A percentile compares a stretch with the other conserved stretches of the same genome.
These are phyloP conservation scores for Drosophila greeni DNA, from an alignment of 2,888 invertebrate species.

Conservation along the genomic window DNA sequence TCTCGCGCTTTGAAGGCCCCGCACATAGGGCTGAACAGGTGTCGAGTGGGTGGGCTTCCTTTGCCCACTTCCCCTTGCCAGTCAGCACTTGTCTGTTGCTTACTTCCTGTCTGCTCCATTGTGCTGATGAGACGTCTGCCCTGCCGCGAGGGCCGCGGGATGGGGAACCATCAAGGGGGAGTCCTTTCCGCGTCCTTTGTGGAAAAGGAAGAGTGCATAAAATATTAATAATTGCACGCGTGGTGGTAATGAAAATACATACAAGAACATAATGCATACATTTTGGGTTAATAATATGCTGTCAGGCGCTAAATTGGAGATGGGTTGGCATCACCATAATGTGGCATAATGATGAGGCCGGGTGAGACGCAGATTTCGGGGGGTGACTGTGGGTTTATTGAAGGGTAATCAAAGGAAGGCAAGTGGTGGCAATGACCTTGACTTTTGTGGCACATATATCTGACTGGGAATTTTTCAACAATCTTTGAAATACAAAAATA, in stretches of 20 bases:
- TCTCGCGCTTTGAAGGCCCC: slow-evolving; percentile 27
- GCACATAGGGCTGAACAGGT: slow-evolving; percentile 22
- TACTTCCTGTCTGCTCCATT: slow-evolving; percentile 60
- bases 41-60: slow-evolving; percentile 10
- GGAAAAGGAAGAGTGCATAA: slow-evolving; percentile 58
- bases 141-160: slow-evolving; percentile 14
- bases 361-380: slow-evolving; percentile 20
- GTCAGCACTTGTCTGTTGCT: slow-evolving; percentile 37
- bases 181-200: slow-evolving; percentile 9
- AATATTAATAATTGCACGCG: slow-evolving; percentile 72
- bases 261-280: slow-evolving; percentile 62
- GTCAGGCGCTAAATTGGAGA: slow-evolving; percentile 3
- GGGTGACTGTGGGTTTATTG: slow-evolving; percentile 47
- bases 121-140: slow-evolving; percentile 46
- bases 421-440: slow-evolving; percentile 48
- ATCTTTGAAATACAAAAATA: neutral
- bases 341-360: slow-evolving; percentile 43
- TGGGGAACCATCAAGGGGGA: slow-evolving; percentile 4
- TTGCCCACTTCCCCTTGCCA: slow-evolving; percentile 6
- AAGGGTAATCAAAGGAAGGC: slow-evolving; percentile 54
- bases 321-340: slow-evolving; percentile 5
- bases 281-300: slow-evolving; percentile 64
- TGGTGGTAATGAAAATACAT: slow-evolving; percentile 68
- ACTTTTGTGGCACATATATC: neutral
- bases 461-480: neutral